These are phyloP conservation scores for Ectemnius lituratus DNA, from an alignment of 2,888 invertebrate species.

Conservation along the genomic window DNA sequence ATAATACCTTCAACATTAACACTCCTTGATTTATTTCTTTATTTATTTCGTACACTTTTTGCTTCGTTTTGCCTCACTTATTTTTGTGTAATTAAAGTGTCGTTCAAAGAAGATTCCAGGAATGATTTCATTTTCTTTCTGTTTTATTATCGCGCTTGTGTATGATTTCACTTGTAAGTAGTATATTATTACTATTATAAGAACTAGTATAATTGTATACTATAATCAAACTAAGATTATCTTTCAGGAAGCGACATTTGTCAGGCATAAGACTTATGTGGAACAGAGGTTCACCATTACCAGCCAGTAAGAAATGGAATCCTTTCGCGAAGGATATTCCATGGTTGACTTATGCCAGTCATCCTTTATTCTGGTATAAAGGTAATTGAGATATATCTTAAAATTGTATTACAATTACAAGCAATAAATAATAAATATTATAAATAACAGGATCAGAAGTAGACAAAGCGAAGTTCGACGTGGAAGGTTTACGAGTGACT, in stretches of 20 bases:
- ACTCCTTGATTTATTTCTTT: neutral
- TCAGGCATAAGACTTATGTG: slow-evolving; percentile 88
- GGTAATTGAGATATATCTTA: slow-evolving; percentile 76
- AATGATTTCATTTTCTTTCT: too few relatives aligned
- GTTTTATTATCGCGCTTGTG: too few relatives aligned
- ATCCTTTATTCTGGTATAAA: slow-evolving; percentile 88
- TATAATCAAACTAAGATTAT: neutral
- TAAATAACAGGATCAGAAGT: slow-evolving; percentile 55
- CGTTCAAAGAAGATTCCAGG: too few relatives aligned
- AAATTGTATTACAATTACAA: neutral
- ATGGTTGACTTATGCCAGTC: slow-evolving; percentile 88
- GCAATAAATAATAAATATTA: too few relatives aligned
- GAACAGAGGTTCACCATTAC: slow-evolving; percentile 85
- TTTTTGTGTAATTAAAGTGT: too few relatives aligned
- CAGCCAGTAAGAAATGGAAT: slow-evolving; percentile 89
- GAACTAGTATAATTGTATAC: too few relatives aligned
- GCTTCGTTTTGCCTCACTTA: neutral
- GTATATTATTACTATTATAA: too few relatives aligned
- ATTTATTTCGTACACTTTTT: neutral
- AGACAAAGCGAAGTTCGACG: slow-evolving; percentile 68
- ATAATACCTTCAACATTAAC: neutral
- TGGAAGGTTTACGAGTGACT: slow-evolving; percentile 67
- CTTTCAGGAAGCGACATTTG: slow-evolving; percentile 84
- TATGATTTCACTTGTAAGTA: too few relatives aligned
- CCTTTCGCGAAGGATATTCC: slow-evolving; percentile 90